A percentile compares a stretch with the other conserved stretches of the same genome.
These are phyloP conservation scores for Myocastor coypus DNA, from an alignment of 2,113 vertebrate genomes.

Conservation along the genomic window DNA sequence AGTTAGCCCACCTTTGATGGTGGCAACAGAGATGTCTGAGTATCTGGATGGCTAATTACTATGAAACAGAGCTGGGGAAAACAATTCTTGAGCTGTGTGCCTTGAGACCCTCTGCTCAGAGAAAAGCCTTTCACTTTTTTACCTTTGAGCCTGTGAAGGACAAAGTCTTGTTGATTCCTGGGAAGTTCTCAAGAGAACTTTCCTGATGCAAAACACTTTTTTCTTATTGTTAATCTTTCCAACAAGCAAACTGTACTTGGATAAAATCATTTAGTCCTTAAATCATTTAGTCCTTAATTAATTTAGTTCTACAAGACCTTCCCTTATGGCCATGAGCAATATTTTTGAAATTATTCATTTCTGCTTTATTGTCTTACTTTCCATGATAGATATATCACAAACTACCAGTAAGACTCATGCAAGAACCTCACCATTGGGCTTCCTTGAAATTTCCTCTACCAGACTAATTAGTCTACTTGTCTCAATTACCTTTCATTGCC, in stretches of 20 bases:
- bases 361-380: background rate
- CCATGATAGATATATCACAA: background rate
- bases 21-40: background rate
- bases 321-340: background rate
- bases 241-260: background rate
- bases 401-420: background rate
- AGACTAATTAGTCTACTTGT: background rate
- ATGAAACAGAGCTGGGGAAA: background rate
- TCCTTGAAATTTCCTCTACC: background rate
- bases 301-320: background rate
- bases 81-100: background rate
- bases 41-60: background rate
- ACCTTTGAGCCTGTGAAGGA: background rate
- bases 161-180: background rate
- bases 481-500: too few species aligned
- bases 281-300: too few species aligned
- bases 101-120: background rate
- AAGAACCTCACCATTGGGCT: background rate
- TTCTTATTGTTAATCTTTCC: background rate
- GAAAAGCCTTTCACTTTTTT: background rate
- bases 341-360: background rate
- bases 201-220: background rate
- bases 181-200: background rate
- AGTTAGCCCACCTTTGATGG: background rate
- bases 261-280: too few species aligned